phyloP scores from a whole-genome alignment of 2,888 invertebrate genomes.

The Phaonia tiefii region DNA sequence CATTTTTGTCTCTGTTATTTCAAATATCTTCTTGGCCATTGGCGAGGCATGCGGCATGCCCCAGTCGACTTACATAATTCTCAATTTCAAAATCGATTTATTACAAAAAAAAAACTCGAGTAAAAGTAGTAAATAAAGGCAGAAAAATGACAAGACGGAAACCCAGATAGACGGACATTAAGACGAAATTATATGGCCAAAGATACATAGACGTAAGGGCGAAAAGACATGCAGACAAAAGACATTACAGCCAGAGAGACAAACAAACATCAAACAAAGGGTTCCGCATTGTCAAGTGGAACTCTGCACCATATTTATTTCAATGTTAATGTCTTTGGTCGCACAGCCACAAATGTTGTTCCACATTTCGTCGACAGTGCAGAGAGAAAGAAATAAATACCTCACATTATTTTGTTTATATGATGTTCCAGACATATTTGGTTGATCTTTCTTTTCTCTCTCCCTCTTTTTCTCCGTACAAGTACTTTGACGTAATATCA shows the following conservation, averaged over 20 bases:
- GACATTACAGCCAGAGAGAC: too few relatives aligned
- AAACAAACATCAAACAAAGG: constrained; percentile 35
- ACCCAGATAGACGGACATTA: not conserved
- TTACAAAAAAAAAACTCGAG: constrained; percentile 2
- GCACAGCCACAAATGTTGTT: too few relatives aligned
- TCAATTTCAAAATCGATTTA: constrained; percentile 7
- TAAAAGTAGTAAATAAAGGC: not conserved
- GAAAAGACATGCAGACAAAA: too few relatives aligned
- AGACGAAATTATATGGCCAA: too few relatives aligned
- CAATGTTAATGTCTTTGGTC: not conserved
- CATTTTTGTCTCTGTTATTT: not conserved
- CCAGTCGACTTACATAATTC: constrained; percentile 14
- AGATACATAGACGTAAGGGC: not conserved
- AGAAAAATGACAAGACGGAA: not conserved
- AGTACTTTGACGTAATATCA: constrained; percentile 19
- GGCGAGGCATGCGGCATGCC: not conserved
- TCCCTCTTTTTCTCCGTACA: not conserved
- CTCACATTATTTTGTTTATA: not conserved
- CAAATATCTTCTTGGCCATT: constrained; percentile 6
- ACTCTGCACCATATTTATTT: constrained; percentile 1
- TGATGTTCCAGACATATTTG: constrained; percentile 3
- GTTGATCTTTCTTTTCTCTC: not conserved
- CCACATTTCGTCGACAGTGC: not conserved
- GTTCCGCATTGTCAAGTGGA: constrained; percentile 52
- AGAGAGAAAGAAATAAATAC: not conserved